phyloP scores from a whole-genome alignment of 2,888 invertebrate species.

The Drosophila meridiana region DNA sequence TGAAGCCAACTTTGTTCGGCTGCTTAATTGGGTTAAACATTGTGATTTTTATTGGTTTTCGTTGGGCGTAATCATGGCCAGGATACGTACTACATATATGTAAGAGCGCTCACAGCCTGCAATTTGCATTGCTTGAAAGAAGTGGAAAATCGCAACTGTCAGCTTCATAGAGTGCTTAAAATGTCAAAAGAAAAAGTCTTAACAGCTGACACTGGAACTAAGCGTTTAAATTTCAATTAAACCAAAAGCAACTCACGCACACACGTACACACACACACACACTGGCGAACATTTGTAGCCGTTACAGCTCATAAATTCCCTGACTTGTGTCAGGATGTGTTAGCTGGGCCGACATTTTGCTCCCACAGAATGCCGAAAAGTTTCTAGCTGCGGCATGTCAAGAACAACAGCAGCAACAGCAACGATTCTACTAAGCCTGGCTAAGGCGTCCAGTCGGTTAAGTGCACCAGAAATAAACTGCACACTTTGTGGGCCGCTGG shows the following conservation, averaged over 20 bases:
- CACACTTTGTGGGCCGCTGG: slow-evolving; percentile 63
- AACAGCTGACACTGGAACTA: slow-evolving; percentile 71
- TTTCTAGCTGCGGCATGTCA: slow-evolving; percentile 64
- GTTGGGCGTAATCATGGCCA: slow-evolving; percentile 37
- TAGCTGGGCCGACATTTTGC: slow-evolving; percentile 66
- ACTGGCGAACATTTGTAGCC: slow-evolving; percentile 30
- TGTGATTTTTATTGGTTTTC: slow-evolving; percentile 67
- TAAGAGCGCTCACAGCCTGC: background rate
- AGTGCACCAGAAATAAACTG: slow-evolving; percentile 75
- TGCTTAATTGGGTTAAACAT: slow-evolving; percentile 78
- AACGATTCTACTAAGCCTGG: slow-evolving; percentile 30
- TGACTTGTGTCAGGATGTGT: slow-evolving; percentile 80
- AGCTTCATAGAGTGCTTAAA: slow-evolving; percentile 39
- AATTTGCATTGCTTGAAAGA: slow-evolving; percentile 35
- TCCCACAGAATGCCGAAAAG: slow-evolving; percentile 59
- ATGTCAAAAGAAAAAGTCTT: slow-evolving; percentile 52
- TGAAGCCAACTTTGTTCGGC: slow-evolving; percentile 65
- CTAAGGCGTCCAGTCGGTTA: slow-evolving; percentile 67
- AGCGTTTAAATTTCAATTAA: slow-evolving; percentile 81
- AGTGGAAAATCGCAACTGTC: slow-evolving; percentile 65
- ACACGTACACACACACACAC: slow-evolving; percentile 10
- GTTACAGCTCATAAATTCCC: slow-evolving; percentile 81
- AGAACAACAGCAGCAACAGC: slow-evolving; percentile 44
- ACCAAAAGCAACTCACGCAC: slow-evolving; percentile 53
- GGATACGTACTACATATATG: background rate